Evolutionary conservation across 2,888 invertebrate species (phyloP), one percentile per base, ranked within the genome.

Genomic region (Polydrusus cervinus): DNA sequence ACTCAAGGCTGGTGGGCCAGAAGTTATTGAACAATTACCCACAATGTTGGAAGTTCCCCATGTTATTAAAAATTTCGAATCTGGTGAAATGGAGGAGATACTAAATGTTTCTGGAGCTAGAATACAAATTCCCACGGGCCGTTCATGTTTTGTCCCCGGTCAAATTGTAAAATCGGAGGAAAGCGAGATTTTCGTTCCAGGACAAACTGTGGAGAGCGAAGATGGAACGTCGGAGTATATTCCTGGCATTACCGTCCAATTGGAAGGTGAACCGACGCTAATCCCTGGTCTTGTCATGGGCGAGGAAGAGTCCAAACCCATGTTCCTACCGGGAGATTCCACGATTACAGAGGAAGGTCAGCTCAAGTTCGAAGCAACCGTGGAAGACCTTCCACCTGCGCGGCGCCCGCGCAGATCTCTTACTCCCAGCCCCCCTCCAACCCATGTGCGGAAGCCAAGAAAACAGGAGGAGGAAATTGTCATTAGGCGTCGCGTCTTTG

Each of bases 171-270:
- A 93, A 81, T 92, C 92, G 0, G 86, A 86, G 47, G 84, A 84
- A 25, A 81, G 83, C 45, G 85, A 85, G 67, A 83, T 84, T 14
- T 86, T 86, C 71, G 89, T 91, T 0, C 91, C 94, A 1, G 94
- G 94, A 8, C 93, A 94, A 87, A 93, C 93, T 0, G 89, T 93
- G 77, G 90, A 92, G 74, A 93, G 92, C 0, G 90, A 90, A 65
- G 92, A 93, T 77, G 94, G 93, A 0, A 92, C 91, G 0, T 91
- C 92, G 16, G 90, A 92, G 78, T 94, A 94, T 82, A 93, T 93
- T n/a, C 94, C 94, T 0, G 94, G 94, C 11, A 93, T 94, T 86
- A 93, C 93, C 74, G 92, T 93, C 67, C 91, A 92, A 85, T 93
- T 93, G 1, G 92, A 93, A 84, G 91, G 91, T 38, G 94, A 94